Evolutionary conservation across 2,797 vertebrate genomes (phyloP).

Genomic region (Nyctibius grandis): DNA sequence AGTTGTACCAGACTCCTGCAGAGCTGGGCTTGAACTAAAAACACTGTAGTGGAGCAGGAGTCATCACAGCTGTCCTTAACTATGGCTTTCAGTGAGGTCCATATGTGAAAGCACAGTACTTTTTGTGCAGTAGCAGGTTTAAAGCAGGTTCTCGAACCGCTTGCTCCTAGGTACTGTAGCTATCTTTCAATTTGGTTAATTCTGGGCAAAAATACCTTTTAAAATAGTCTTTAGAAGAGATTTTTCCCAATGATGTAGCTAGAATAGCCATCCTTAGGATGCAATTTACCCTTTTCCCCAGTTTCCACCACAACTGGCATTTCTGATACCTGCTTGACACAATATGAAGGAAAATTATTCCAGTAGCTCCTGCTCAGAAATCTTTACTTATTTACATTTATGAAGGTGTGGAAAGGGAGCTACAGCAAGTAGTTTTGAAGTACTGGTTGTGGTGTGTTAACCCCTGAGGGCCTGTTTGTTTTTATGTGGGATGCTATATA

Average conservation of each 20-base stretch:
- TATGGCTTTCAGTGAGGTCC: background rate
- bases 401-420: slow-evolving; percentile 17
- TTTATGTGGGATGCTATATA: background rate
- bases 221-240: background rate
- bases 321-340: background rate
- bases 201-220: background rate
- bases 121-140: background rate
- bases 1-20: background rate
- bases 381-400: background rate
- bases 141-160: background rate
- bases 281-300: background rate
- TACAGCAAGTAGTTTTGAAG: background rate
- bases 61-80: background rate
- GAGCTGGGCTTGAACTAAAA: background rate
- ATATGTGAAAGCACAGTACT: background rate
- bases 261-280: background rate
- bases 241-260: background rate
- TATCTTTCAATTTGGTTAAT: background rate
- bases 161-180: background rate
- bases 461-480: background rate
- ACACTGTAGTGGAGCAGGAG: background rate
- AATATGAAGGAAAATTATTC: background rate
- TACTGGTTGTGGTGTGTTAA: background rate
- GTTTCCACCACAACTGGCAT: background rate
- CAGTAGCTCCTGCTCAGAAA: background rate